Percentiles rank a stretch among this genome's conserved stretches.
Conservation (phyloP, 2,113 vertebrate genomes). For the Cnemophilus loriae region DNA sequence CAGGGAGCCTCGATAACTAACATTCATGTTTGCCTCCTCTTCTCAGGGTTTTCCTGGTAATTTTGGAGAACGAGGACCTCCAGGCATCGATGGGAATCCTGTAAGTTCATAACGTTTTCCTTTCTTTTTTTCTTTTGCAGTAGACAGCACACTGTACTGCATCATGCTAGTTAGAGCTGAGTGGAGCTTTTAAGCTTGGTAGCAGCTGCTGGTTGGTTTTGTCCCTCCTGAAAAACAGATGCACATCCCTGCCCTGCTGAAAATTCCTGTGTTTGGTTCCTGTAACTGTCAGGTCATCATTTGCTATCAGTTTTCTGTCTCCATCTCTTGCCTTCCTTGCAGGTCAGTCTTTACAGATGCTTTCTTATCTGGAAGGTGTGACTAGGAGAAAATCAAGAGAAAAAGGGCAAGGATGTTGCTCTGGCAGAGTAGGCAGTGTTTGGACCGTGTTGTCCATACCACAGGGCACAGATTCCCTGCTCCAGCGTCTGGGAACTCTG, state of each 20-base stretch:
- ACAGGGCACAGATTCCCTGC: neutral
- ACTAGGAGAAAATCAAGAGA: neutral
- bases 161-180: neutral
- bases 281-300: neutral
- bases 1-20: neutral
- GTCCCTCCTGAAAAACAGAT: neutral
- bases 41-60: slow-evolving; percentile 93
- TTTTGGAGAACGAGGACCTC: slow-evolving; percentile 93
- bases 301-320: neutral
- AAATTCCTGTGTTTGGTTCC: neutral
- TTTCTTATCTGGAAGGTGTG: neutral
- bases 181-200: neutral
- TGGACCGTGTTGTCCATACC: neutral
- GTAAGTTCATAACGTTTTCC: slow-evolving; percentile 75
- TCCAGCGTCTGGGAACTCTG: neutral
- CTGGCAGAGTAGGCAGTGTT: neutral
- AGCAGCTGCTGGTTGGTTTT: neutral
- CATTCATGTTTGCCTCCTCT: slow-evolving; percentile 10
- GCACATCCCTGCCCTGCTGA: neutral
- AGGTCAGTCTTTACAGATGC: neutral
- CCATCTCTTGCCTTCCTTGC: neutral
- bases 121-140: neutral
- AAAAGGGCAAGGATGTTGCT: neutral
- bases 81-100: slow-evolving; percentile 94
- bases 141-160: neutral